phyloP scores from a whole-genome alignment of 2,888 invertebrate genomes.

The Phragmatobia fuliginosa region DNA sequence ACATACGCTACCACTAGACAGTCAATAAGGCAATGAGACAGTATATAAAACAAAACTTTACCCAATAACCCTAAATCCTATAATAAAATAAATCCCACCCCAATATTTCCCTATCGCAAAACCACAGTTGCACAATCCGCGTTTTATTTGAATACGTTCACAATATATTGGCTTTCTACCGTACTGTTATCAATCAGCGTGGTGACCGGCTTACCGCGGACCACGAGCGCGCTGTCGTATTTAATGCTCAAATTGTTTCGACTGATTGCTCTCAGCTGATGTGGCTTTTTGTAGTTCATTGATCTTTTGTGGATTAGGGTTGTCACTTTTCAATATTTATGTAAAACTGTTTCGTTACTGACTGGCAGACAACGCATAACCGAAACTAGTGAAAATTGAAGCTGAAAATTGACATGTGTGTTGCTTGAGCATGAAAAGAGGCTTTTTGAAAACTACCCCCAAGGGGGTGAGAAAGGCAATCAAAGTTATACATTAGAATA shows the following conservation, averaged over 20 bases:
- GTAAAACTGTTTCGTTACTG: no score
- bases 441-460: no score
- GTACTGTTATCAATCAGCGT: constrained; percentile 48
- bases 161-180: constrained; percentile 32
- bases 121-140: constrained; percentile 19
- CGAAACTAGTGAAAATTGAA: no score
- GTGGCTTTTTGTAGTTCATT: constrained; percentile 45
- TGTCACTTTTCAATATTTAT: constrained; percentile 9
- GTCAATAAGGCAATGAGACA: background rate
- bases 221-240: constrained; percentile 37
- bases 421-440: no score
- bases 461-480: no score
- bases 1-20: no score
- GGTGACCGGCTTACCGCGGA: constrained; percentile 29
- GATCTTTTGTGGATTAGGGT: constrained; percentile 37
- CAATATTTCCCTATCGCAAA: constrained; percentile 14
- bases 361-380: no score
- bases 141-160: constrained; percentile 28
- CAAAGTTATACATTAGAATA: no score
- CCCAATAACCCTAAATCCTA: background rate
- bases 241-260: constrained; percentile 51
- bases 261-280: constrained; percentile 49
- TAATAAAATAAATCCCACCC: constrained; percentile 9
- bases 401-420: no score
- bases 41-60: background rate